phyloP scores from a whole-genome alignment of 2,888 invertebrate species.

The Zelleria hepariella region DNA sequence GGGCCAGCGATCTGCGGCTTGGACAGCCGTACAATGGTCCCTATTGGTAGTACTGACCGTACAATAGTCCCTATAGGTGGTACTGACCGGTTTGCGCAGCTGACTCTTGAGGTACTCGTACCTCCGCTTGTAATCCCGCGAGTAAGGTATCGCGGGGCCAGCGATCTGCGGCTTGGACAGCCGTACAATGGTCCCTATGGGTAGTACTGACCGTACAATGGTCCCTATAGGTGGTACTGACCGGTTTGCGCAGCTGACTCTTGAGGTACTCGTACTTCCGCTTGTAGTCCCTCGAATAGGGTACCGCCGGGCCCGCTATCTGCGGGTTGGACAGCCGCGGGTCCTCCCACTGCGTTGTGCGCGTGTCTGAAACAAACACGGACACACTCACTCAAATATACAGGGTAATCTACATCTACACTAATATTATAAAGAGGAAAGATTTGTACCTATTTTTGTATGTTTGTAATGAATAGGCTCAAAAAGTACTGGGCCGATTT shows the following conservation, averaged over 20 bases:
- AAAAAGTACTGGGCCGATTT: too few species aligned
- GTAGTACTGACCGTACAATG: too few species aligned
- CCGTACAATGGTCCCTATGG: too few species aligned
- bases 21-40: slow-evolving; percentile 88
- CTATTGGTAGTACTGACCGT: too few species aligned
- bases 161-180: slow-evolving; percentile 96
- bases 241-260: slow-evolving; percentile 95
- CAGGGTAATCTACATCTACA: too few species aligned
- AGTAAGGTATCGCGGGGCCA: slow-evolving; percentile 98
- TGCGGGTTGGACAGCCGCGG: slow-evolving; percentile 95
- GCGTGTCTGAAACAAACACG: slow-evolving; percentile 77
- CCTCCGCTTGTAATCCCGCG: slow-evolving; percentile 98
- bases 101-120: slow-evolving; percentile 98
- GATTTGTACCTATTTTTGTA: too few species aligned
- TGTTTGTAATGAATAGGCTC: too few species aligned
- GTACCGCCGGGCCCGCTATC: slow-evolving; percentile 98
- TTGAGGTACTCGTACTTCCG: slow-evolving; percentile 99
- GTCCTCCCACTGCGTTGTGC: slow-evolving; percentile 99
- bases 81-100: slow-evolving; percentile 90
- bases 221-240: slow-evolving; percentile 57
- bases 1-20: slow-evolving; percentile 98
- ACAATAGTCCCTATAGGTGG: background rate
- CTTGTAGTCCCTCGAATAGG: slow-evolving; percentile 98
- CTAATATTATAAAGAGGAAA: too few species aligned
- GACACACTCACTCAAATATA: too few species aligned